Percentiles rank a stretch among this genome's conserved stretches.
These are phyloP conservation scores for Agapetus fuscipes DNA, from an alignment of 2,888 invertebrate genomes.

Conservation along the genomic window DNA sequence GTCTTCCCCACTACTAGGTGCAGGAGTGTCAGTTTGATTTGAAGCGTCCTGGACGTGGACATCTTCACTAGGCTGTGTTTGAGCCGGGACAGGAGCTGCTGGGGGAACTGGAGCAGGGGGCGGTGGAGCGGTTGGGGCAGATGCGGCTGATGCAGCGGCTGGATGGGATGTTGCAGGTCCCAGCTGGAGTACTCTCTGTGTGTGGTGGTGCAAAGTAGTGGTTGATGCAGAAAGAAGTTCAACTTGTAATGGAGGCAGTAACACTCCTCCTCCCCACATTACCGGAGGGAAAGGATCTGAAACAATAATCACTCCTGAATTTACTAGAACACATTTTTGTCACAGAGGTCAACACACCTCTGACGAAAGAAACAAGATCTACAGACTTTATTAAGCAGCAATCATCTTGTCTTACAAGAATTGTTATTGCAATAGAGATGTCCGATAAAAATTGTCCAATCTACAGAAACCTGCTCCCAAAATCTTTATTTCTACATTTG, in stretches of 20 bases:
- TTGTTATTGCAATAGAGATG: too few species aligned
- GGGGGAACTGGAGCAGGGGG: conserved; percentile 27
- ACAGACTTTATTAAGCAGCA: too few species aligned
- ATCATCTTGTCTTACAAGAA: too few species aligned
- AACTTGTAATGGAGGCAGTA: conserved; percentile 38
- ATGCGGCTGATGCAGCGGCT: conserved; percentile 44
- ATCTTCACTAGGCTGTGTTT: too few species aligned
- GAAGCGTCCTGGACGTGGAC: conserved; percentile 63
- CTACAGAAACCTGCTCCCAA: too few species aligned
- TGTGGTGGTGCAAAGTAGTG: conserved; percentile 54
- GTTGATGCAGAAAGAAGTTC: conserved; percentile 51
- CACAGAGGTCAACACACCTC: too few species aligned
- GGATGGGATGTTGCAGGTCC: conserved; percentile 44
- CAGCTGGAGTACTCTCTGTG: conserved; percentile 47
- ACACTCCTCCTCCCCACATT: conserved; percentile 52
- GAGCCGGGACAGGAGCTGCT: conserved; percentile 44
- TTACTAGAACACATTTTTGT: too few species aligned
- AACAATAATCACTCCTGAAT: too few species aligned
- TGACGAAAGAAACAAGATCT: too few species aligned
- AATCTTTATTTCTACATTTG: too few species aligned
- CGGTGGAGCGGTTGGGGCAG: conserved; percentile 28
- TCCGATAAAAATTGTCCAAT: too few species aligned
- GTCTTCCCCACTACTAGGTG: conserved; percentile 50
- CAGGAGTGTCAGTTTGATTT: conserved; percentile 71
- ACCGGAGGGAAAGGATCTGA: conserved; percentile 61